phyloP scores from a whole-genome alignment of 2,113 vertebrate species.

The Sterna hirundo region DNA sequence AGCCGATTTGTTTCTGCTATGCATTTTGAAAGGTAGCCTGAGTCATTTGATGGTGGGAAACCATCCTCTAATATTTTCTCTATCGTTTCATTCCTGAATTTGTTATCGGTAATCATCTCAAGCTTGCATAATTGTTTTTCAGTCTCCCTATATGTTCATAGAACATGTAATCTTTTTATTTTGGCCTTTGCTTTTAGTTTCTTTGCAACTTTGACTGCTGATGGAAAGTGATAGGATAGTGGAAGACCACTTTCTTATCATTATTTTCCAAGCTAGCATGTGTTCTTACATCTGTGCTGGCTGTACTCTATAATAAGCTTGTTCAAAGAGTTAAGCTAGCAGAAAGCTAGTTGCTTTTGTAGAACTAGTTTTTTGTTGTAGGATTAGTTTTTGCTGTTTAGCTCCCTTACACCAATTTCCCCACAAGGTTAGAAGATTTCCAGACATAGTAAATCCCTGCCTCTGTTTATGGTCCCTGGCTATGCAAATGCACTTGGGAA shows the following conservation, averaged over 20 bases:
- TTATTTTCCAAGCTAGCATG: neutral
- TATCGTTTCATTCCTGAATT: neutral
- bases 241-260: neutral
- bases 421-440: neutral
- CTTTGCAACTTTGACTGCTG: neutral
- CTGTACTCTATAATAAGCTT: neutral
- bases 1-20: neutral
- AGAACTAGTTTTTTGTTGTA: neutral
- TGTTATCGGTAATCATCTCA: neutral
- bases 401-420: neutral
- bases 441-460: no score
- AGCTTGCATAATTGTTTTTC: neutral
- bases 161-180: neutral
- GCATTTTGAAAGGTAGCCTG: neutral
- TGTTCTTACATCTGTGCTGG: neutral
- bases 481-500: neutral
- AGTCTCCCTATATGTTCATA: neutral
- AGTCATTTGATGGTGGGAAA: neutral
- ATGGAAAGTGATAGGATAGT: neutral
- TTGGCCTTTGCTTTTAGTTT: neutral
- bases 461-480: neutral
- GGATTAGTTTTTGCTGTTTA: neutral
- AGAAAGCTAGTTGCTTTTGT: neutral
- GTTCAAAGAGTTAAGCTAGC: neutral
- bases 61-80: neutral